Evolutionary conservation across 92 coral and sea anemone genomes (phyloP), one percentile per base, ranked within the genome.

Genomic region (Porites divaricata): DNA sequence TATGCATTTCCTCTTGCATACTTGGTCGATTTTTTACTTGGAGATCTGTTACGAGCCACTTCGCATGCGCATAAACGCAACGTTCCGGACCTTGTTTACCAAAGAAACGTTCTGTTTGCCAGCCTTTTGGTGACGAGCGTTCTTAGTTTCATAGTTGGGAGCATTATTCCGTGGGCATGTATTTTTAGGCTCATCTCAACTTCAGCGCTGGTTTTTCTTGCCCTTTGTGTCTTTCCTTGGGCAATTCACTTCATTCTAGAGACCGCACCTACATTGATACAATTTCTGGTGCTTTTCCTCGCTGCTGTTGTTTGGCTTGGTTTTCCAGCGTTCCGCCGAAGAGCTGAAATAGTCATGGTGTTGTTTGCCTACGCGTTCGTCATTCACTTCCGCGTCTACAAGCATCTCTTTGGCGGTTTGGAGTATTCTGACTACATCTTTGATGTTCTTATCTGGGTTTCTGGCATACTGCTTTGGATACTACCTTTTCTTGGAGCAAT

Each of bases 201-300:
- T 24, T 75, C 79, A n/a, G 19, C 79, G 22, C 79, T 75, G 50
- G 48, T 50, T 23, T 24, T 75, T 9, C 24, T 75, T 17, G 67
- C 45, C 2, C 79, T 75, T 24, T 57, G 23, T 23, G 9, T 58
- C 66, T 24, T 75, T 2, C 81, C 81, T 9, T 77, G 81, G 81
- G 81, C 56, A 26, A 77, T 77, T n/a, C 81, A 77, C 58, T 70
- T 19, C 11, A 56, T 77, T 6, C 35, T 77, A 6, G 81, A 61
- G 56, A 63, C n/a, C 1, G 45, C 81, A 52, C 57, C 66, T n/a
- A 6, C 24, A 1, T 61, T 35, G 58, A 41, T 28, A 41, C 25
- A 77, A 61, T 17, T 35, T 15, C 56, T 77, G 70, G 45, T 77
- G 17, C 54, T 77, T 20, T 22, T 77, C 12, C 56, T 77, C 1